These are phyloP conservation scores for Pantherophis alleghaniensis DNA, from an alignment of 2,797 vertebrate genomes.

Conservation along the genomic window DNA sequence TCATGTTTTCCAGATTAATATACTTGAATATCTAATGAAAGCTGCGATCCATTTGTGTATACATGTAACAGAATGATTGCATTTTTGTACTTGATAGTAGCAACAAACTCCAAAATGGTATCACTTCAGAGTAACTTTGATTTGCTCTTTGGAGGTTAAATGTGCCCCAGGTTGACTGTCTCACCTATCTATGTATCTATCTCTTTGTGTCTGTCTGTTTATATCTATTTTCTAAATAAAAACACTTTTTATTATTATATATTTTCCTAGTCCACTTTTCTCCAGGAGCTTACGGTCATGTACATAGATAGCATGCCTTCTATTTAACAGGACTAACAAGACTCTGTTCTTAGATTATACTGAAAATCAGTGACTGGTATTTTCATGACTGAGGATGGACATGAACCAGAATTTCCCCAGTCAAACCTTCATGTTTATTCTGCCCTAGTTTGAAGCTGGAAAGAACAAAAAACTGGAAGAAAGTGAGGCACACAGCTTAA, in stretches of 20 bases:
- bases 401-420: neutral
- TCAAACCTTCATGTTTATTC: neutral
- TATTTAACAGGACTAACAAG: neutral
- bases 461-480: neutral
- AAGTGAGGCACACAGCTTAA: neutral
- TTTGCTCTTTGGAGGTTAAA: neutral
- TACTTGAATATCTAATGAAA: neutral
- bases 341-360: neutral
- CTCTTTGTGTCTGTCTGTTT: too few species aligned
- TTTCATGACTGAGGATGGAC: neutral
- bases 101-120: neutral
- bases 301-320: neutral
- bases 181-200: neutral
- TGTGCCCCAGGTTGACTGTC: neutral
- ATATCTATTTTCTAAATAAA: neutral
- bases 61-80: neutral
- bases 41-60: neutral
- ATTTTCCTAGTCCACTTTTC: neutral
- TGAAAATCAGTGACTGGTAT: neutral
- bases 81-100: too few species aligned
- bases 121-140: neutral
- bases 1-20: accelerated
- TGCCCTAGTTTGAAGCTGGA: neutral
- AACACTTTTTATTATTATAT: neutral
- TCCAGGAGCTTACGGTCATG: neutral